Evolutionary conservation across 2,888 invertebrate genomes (phyloP).

Genomic region (Stictocephala bisonia): DNA sequence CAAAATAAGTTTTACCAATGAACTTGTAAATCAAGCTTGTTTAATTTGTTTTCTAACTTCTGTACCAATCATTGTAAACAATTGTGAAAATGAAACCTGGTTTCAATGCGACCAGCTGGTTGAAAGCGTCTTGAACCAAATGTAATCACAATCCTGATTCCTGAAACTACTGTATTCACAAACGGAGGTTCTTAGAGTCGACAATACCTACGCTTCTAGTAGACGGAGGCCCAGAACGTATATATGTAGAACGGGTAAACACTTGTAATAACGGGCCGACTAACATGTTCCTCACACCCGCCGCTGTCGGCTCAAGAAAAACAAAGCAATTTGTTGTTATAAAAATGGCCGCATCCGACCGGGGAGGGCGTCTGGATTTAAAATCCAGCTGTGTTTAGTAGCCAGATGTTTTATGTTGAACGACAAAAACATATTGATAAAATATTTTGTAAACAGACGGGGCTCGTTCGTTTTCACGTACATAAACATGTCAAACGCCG

Average conservation of each 20-base stretch:
- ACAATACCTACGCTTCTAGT: no score
- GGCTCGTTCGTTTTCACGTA: constrained; percentile 32
- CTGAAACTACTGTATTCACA: no score
- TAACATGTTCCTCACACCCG: constrained; percentile 32
- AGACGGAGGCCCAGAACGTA: no score
- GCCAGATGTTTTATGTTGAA: constrained; percentile 42
- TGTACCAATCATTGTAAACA: no score
- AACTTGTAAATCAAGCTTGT: no score
- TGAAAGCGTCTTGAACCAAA: no score
- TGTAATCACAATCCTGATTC: no score
- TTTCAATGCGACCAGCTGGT: no score
- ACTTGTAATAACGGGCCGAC: constrained; percentile 18
- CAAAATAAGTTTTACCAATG: no score
- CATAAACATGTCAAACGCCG: constrained; percentile 40
- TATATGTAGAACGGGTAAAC: constrained; percentile 10
- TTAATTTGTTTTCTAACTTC: no score
- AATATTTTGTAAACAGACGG: constrained; percentile 41
- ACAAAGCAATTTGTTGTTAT: constrained; percentile 39
- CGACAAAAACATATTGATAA: constrained; percentile 43
- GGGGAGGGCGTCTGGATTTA: constrained; percentile 34
- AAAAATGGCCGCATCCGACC: constrained; percentile 20
- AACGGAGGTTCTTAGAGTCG: no score
- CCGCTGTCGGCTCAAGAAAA: constrained; percentile 32
- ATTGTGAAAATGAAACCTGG: no score
- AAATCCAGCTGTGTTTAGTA: constrained; percentile 42